Evolutionary conservation across 2,888 invertebrate species (phyloP), one percentile per base, ranked within the genome.

Genomic region (Cheiracanthium punctorium): DNA sequence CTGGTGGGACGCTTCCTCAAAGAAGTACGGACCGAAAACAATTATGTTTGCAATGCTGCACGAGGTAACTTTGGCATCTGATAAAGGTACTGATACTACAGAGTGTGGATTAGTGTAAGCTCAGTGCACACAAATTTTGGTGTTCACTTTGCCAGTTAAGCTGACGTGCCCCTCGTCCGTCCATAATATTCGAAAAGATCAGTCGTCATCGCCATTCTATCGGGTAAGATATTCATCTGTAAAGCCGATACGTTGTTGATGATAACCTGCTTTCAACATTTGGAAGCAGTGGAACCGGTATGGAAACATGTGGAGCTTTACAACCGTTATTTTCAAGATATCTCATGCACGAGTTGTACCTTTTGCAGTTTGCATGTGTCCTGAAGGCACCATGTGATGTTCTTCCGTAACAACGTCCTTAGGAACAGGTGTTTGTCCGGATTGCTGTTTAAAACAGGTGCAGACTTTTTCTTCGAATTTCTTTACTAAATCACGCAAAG

Each of bases 351-450:
- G 28, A 1, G 0, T 20, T 71, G 69, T 69, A n/a, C 69, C 28
- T 41, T 14, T 71, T 43, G 71, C 29, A 17, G 7, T 71, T 71
- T 43, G 28, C 28, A 20, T 43, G 71, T 71, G 43, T 28, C 43
- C 71, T 41, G 29, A 41, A 43, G 70, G n/a, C 41, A 43, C 43
- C 43, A 43, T 41, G 0, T 71, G 43, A 71, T 14, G 71, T 29
- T 0, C 29, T 71, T 71, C 41, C 71, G 7, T 28, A 43, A 48
- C 1, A 43, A 28, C 17, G 37, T 8, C n/a, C n/a, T n/a, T n/a
- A n/a, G n/a, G n/a, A n/a, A n/a, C n/a, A n/a, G n/a, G n/a, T n/a
- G n/a, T n/a, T n/a, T 33, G 17, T 70, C 69, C 69, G 4, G 33
- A 70, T 30, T 0, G 4, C 37, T 14, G n/a, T 70, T 0, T 33